Evolutionary conservation across 1,140 invertebrate species (phyloP).

Genomic region (Sycobia sp.): DNA sequence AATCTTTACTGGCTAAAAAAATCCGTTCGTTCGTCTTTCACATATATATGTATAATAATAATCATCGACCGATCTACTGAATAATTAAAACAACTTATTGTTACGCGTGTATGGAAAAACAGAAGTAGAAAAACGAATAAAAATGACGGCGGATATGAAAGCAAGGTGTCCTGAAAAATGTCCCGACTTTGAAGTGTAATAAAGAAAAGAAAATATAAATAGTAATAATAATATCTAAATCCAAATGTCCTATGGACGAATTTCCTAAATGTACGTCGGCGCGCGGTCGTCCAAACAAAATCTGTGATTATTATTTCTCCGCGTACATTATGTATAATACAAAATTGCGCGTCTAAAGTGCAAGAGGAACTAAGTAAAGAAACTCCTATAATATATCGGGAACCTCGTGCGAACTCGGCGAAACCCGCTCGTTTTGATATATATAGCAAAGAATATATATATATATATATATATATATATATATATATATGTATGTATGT

Average conservation of each 20-base stretch:
- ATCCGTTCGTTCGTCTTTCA: no score
- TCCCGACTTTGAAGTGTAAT: constrained; percentile 2
- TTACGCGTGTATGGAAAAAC: no score
- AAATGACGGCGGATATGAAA: background rate
- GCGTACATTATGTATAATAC: constrained; percentile 35
- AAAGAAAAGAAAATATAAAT: background rate
- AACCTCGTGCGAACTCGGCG: constrained; percentile 44
- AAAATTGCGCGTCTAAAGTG: no score
- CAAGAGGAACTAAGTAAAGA: no score
- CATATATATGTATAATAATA: no score
- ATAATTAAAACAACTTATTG: no score
- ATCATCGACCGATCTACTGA: no score
- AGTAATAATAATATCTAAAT: constrained; percentile 13
- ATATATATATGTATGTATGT: no score
- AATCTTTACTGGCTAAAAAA: no score
- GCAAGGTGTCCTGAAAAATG: background rate
- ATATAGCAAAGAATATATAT: constrained; percentile 28
- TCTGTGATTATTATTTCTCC: constrained; percentile 49
- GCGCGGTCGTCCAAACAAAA: constrained; percentile 38
- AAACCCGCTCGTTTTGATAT: constrained; percentile 40
- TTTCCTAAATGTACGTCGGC: constrained; percentile 19
- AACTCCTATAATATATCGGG: no score
- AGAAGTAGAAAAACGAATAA: no score
- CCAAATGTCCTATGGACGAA: constrained; percentile 27
- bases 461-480: no score